Evolutionary conservation across 2,113 vertebrate species (phyloP), one percentile per base, ranked within the genome.

Genomic region (Nibea albiflora): DNA sequence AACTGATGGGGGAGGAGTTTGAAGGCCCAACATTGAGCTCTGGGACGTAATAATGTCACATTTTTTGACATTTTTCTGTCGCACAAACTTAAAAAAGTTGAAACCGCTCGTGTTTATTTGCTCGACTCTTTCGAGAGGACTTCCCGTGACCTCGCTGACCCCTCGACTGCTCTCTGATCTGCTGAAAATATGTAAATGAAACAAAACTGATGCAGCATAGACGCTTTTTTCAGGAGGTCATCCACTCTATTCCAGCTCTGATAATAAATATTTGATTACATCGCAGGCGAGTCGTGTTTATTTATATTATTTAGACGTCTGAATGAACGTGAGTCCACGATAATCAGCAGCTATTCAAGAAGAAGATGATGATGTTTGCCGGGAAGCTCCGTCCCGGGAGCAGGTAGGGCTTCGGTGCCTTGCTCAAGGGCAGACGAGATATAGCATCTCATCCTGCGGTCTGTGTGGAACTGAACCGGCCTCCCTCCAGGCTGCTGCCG

Each of bases 121-220:
- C 19, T 46, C 1, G 66, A 28, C 65, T 35, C 31, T 35, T 35
- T 35, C 54, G 11, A 74, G 73, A 75, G 65, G 61, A 69, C 67
- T 70, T 5, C 0, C 31, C 31, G 42, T 14, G 24, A 75, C 69
- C 53, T 57, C 42, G 52, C 60, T 46, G 77, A 85, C 74, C 70
- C 70, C 39, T 54, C 63, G 17, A 6, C 54, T 49, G 24, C 46
- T 19, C 72, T 60, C 26, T 12, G 6, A 14, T 69, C 57, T 9
- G 66, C 42, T 28, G 52, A 63, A 56, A 49, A 50, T 24, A 66
- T 42, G 24, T n/a, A 75, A 64, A 75, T 22, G 20, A 14, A 49
- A 19, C 8, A 57, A 20, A 11, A 72, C n/a, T 12, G 19, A 12
- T 52, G 46, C 26, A 20, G 24, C 7, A 17, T 20, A 9, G 16